These are phyloP conservation scores for Catocala sponsa DNA, from an alignment of 2,888 invertebrate species.

Conservation along the genomic window DNA sequence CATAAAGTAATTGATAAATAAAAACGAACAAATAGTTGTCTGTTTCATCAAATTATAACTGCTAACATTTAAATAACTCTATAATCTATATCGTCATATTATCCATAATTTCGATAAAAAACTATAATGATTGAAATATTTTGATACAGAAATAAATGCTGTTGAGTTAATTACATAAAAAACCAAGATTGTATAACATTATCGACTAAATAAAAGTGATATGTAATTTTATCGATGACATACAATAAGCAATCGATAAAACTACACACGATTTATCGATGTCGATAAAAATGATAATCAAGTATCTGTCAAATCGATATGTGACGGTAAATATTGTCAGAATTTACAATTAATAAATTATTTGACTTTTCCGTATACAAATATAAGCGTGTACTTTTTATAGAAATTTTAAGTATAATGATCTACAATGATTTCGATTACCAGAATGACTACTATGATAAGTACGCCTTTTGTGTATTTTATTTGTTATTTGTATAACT, in stretches of 20 bases:
- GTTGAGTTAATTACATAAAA: conserved; percentile 19
- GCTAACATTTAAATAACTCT: conserved; percentile 35
- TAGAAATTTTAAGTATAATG: background rate
- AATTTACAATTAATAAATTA: conserved; percentile 9
- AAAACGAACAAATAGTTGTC: too few species aligned
- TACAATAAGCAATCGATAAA: background rate
- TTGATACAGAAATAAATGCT: conserved; percentile 40
- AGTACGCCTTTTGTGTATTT: conserved; percentile 14
- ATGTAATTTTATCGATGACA: background rate
- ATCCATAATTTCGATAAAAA: conserved; percentile 38
- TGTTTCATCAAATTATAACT: conserved; percentile 33
- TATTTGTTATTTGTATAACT: background rate
- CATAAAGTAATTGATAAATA: too few species aligned
- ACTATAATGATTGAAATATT: conserved; percentile 24
- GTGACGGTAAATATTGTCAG: background rate
- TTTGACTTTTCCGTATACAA: conserved; percentile 6
- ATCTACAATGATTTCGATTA: background rate
- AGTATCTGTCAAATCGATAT: conserved; percentile 1
- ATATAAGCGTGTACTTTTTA: conserved; percentile 2
- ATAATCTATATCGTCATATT: conserved; percentile 31
- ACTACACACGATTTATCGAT: background rate
- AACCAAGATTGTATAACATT: conserved; percentile 16
- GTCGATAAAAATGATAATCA: background rate
- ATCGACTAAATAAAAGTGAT: conserved; percentile 10
- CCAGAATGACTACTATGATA: conserved; percentile 3